These are phyloP conservation scores for Clamator glandarius DNA, from an alignment of 2,797 vertebrate genomes.

Conservation along the genomic window DNA sequence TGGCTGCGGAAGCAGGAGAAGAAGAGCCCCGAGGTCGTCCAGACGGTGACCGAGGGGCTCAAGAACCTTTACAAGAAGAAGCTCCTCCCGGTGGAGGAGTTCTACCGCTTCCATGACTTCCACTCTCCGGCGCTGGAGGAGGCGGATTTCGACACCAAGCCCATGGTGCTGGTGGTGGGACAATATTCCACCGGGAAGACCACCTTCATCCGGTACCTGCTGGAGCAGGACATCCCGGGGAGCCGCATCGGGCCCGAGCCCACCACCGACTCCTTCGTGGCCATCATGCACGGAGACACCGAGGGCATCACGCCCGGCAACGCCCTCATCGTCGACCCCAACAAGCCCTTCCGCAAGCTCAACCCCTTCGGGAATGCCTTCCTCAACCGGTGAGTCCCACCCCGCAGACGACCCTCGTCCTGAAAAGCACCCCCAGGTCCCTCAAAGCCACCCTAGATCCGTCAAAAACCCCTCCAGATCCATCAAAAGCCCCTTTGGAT, in stretches of 20 bases:
- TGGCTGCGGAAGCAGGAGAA: slow-evolving; percentile 90
- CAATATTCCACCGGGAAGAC: slow-evolving; percentile 96
- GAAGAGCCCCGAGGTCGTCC: slow-evolving; percentile 87
- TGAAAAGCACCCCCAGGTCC: too few relatives aligned
- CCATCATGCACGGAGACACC: slow-evolving; percentile 92
- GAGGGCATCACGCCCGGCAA: slow-evolving; percentile 91
- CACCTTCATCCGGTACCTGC: slow-evolving; percentile 93
- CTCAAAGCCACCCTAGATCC: too few relatives aligned
- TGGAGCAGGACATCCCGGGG: slow-evolving; percentile 94
- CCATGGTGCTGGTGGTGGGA: slow-evolving; percentile 94
- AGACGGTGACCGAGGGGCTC: slow-evolving; percentile 91
- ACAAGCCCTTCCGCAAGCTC: slow-evolving; percentile 95
- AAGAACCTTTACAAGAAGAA: slow-evolving; percentile 90
- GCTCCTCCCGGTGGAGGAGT: slow-evolving; percentile 90
- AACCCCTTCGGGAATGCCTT: slow-evolving; percentile 95
- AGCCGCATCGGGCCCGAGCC: slow-evolving; percentile 92
- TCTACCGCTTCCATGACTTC: slow-evolving; percentile 92
- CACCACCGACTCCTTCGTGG: slow-evolving; percentile 94
- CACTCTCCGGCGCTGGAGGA: slow-evolving; percentile 90
- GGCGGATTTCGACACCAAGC: slow-evolving; percentile 94
- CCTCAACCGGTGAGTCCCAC: slow-evolving; percentile 92
- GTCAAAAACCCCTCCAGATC: too few relatives aligned
- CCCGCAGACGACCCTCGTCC: too few relatives aligned
- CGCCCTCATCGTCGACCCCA: slow-evolving; percentile 91
- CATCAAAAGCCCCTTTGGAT: too few relatives aligned